phyloP scores from a whole-genome alignment of 2,113 vertebrate genomes.

The Microtus montanus region DNA sequence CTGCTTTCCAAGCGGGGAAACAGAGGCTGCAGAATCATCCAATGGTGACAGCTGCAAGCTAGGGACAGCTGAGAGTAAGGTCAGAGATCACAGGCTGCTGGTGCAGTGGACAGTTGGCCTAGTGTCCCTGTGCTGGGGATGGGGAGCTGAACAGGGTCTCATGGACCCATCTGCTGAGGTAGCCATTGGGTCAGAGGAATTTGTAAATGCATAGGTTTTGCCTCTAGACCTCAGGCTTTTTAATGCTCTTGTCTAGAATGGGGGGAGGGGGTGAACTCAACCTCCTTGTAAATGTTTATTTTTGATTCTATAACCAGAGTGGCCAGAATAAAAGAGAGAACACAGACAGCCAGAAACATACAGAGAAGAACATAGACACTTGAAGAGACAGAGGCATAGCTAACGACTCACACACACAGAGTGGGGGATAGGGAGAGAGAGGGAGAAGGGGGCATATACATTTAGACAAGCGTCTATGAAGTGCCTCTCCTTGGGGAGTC shows the following conservation, averaged over 20 bases:
- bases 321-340: not conserved
- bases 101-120: no score
- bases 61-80: not conserved
- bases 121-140: rapidly evolving
- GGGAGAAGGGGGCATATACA: not conserved
- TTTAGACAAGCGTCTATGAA: not conserved
- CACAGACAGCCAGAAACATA: not conserved
- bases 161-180: rapidly evolving
- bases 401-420: not conserved
- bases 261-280: not conserved
- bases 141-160: not conserved
- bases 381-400: not conserved
- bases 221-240: not conserved
- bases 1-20: not conserved
- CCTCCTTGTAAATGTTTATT: no score
- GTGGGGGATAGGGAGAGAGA: not conserved
- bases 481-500: not conserved
- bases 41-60: rapidly evolving
- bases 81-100: not conserved
- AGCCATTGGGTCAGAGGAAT: rapidly evolving
- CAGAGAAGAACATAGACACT: no score
- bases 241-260: not conserved
- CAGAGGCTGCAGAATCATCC: not conserved
- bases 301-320: not conserved
- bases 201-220: not conserved